Conservation (phyloP, 2,888 invertebrate genomes). For the Drosophila pseudotakahashii region DNA sequence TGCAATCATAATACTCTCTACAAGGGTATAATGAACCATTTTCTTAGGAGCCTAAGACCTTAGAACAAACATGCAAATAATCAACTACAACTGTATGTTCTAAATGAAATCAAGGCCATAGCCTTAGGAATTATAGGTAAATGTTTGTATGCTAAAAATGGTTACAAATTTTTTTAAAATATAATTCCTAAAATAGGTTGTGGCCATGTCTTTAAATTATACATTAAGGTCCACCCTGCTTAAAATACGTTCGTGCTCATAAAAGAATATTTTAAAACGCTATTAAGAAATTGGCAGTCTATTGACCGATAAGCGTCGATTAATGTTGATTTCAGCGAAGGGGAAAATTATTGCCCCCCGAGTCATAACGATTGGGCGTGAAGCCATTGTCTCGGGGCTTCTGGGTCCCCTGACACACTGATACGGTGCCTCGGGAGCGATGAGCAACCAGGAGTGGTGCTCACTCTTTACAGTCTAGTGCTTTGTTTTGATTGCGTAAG, state of each 20-base stretch:
- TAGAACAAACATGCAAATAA: too few species aligned
- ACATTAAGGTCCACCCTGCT: background rate
- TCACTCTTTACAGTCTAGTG: constrained; percentile 15
- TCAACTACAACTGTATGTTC: too few species aligned
- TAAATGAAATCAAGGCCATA: too few species aligned
- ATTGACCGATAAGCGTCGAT: constrained; percentile 50
- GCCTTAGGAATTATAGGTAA: too few species aligned
- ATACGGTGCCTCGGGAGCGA: background rate
- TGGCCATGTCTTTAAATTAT: too few species aligned
- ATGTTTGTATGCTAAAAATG: too few species aligned
- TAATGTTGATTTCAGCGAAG: constrained; percentile 34
- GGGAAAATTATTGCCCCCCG: constrained; percentile 30
- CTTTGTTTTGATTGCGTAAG: constrained; percentile 44
- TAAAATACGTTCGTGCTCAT: background rate
- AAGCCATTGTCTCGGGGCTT: constrained; percentile 17
- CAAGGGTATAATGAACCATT: too few species aligned
- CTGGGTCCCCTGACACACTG: constrained; percentile 8
- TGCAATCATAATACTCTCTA: too few species aligned
- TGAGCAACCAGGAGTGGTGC: background rate
- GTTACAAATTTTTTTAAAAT: too few species aligned
- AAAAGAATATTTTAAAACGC: constrained; percentile 5
- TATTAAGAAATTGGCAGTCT: constrained; percentile 32
- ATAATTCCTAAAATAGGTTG: too few species aligned
- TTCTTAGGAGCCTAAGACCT: too few species aligned
- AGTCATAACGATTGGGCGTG: constrained; percentile 39